Conservation (phyloP, 2,888 invertebrate genomes). For the Parnassius orleans region DNA sequence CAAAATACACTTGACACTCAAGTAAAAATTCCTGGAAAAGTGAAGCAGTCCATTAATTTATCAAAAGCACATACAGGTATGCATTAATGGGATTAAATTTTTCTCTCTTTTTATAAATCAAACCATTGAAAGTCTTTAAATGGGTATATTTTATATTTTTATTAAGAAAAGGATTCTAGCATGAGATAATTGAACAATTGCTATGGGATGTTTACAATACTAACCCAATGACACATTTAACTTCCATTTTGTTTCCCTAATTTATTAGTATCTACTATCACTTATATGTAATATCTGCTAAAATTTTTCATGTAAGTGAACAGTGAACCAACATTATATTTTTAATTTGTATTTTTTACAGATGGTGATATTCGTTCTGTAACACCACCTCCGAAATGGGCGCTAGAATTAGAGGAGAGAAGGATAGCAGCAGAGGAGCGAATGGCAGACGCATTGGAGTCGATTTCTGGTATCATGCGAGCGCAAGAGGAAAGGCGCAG, state of each 20-base stretch:
- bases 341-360: constrained; percentile 36
- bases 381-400: constrained; percentile 68
- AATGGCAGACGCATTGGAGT: constrained; percentile 60
- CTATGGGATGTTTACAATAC: no score
- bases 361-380: constrained; percentile 42
- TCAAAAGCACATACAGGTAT: constrained; percentile 33
- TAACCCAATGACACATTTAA: no score
- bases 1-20: constrained; percentile 45
- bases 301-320: no score
- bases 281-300: no score
- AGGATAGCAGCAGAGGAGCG: constrained; percentile 64
- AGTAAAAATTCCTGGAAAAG: constrained; percentile 32
- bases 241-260: no score
- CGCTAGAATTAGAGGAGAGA: constrained; percentile 61
- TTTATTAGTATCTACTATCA: no score
- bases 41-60: constrained; percentile 25
- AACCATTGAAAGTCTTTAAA: no score
- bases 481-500: constrained; percentile 56
- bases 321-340: background rate
- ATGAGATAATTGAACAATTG: no score
- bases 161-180: no score
- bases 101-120: background rate
- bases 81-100: background rate
- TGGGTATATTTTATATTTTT: no score
- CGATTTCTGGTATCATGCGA: constrained; percentile 56